Conservation (phyloP, 1,140 invertebrate species). For the Neotoxoptera formosana region DNA sequence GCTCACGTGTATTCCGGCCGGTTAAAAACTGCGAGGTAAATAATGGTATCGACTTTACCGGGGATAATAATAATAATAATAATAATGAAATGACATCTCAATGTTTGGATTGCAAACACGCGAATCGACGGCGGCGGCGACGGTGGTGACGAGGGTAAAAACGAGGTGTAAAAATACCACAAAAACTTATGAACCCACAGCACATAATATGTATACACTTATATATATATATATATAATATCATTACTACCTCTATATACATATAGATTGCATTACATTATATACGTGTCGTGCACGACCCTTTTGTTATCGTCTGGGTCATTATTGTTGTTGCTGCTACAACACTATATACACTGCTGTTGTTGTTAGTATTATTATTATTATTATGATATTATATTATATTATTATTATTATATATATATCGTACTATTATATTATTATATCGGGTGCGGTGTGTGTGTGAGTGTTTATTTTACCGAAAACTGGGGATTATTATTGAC, state of each 20-base stretch:
- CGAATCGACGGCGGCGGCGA: neutral
- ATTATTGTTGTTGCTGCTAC: conserved; percentile 39
- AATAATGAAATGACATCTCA: conserved; percentile 43
- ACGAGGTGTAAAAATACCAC: conserved; percentile 50
- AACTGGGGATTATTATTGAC: conserved; percentile 55
- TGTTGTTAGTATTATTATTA: conserved; percentile 28
- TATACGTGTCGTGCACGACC: conserved; percentile 27
- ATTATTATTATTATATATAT: conserved; percentile 41
- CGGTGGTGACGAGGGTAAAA: neutral
- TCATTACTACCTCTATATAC: no score
- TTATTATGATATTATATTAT: conserved; percentile 45
- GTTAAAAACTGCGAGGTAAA: neutral
- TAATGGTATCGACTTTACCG: neutral
- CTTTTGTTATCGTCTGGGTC: conserved; percentile 28
- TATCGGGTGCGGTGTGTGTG: neutral
- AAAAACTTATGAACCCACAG: neutral
- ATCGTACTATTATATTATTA: conserved; percentile 38
- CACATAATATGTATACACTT: no score
- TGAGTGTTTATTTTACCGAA: conserved; percentile 50
- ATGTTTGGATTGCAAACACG: conserved; percentile 28
- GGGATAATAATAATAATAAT: conserved; percentile 1
- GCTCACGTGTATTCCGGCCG: neutral
- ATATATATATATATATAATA: neutral
- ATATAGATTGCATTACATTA: no score
- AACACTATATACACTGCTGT: neutral